Evolutionary conservation across 2,888 invertebrate genomes (phyloP).

Genomic region (Suillia variegata): DNA sequence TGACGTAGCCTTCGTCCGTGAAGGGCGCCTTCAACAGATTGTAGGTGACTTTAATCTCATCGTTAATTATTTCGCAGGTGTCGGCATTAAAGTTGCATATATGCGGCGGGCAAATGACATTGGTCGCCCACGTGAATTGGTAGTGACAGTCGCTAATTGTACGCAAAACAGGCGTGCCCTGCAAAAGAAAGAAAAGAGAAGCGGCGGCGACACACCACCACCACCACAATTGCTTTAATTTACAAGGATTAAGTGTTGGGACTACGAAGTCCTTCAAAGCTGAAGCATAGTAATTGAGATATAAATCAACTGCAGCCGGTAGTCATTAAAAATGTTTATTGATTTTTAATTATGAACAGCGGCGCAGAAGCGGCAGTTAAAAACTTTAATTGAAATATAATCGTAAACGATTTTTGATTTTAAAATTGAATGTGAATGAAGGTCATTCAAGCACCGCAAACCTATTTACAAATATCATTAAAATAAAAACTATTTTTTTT

Average conservation of each 20-base stretch:
- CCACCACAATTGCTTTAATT: no score
- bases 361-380: background rate
- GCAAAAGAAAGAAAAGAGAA: conserved; percentile 12
- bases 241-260: no score
- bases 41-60: conserved; percentile 47
- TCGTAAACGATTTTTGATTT: background rate
- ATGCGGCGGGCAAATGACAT: conserved; percentile 58
- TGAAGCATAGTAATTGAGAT: no score
- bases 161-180: conserved; percentile 58
- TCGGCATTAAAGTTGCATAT: conserved; percentile 49
- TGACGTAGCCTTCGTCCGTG: conserved; percentile 50
- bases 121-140: conserved; percentile 59
- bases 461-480: no score
- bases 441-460: no score
- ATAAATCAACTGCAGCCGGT: no score
- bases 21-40: conserved; percentile 52
- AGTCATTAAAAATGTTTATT: no score
- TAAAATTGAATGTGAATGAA: no score
- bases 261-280: no score
- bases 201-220: no score
- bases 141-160: conserved; percentile 54
- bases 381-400: background rate
- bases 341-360: no score
- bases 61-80: conserved; percentile 57
- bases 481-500: no score